These are phyloP conservation scores for Oscheius onirici DNA, from an alignment of 2,888 invertebrate species.

Conservation along the genomic window DNA sequence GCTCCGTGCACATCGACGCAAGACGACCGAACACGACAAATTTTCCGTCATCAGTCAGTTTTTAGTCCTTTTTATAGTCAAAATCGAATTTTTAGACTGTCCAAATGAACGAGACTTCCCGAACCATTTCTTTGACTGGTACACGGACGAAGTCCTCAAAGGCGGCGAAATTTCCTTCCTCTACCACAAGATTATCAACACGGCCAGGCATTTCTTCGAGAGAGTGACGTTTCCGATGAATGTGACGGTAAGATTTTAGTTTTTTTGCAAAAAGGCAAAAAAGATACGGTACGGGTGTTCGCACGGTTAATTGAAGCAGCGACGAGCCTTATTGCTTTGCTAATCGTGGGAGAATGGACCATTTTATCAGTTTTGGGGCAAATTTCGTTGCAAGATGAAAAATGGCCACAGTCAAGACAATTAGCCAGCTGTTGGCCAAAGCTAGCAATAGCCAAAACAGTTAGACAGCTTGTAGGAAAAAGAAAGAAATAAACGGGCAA, in stretches of 20 bases:
- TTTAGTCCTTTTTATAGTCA: background rate
- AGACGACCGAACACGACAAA: background rate
- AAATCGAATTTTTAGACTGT: background rate
- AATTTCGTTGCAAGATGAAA: background rate
- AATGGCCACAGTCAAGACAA: background rate
- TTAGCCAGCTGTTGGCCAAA: background rate
- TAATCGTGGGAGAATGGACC: background rate
- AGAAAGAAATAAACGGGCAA: background rate
- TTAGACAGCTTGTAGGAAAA: too few relatives aligned
- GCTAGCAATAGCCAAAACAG: too few relatives aligned
- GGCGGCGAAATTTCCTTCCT: background rate
- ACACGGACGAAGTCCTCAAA: background rate
- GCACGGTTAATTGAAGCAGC: background rate
- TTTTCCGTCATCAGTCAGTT: constrained; percentile 14
- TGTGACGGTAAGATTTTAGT: background rate
- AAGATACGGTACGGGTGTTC: too few relatives aligned
- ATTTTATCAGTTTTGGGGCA: background rate
- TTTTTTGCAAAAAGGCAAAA: background rate
- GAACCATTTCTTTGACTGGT: constrained; percentile 11
- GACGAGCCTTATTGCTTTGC: background rate
- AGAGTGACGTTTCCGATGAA: constrained; percentile 1
- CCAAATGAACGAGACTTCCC: constrained; percentile 8
- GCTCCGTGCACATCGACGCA: constrained; percentile 20
- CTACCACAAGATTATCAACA: constrained; percentile 15
- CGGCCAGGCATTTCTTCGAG: constrained; percentile 4